These are phyloP conservation scores for Channa argus DNA, from an alignment of 2,113 vertebrate genomes.

Conservation along the genomic window DNA sequence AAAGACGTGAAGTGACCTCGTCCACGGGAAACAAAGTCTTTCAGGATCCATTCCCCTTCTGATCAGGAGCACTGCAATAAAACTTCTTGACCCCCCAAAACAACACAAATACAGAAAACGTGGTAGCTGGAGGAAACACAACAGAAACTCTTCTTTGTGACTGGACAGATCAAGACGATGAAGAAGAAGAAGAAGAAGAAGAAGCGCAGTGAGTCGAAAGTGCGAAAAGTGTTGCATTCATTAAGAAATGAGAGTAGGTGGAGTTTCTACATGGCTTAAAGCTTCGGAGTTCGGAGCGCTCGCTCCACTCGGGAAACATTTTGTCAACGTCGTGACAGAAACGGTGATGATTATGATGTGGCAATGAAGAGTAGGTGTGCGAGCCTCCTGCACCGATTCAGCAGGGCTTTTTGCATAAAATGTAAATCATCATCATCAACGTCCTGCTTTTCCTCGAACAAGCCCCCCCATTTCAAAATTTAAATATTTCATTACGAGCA, in stretches of 20 bases:
- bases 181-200: constrained; percentile 48
- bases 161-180: constrained; percentile 39
- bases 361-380: constrained; percentile 66
- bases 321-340: constrained; percentile 15
- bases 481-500: constrained; percentile 88
- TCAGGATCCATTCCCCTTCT: neutral
- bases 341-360: constrained; percentile 79
- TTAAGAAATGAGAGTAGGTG: constrained; percentile 63
- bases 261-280: constrained; percentile 80
- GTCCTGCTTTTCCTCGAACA: constrained; percentile 81
- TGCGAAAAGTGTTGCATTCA: constrained; percentile 68
- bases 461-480: constrained; percentile 58
- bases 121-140: constrained; percentile 22
- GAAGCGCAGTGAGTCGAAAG: constrained; percentile 67
- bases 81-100: neutral
- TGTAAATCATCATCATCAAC: constrained; percentile 84
- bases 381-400: constrained; percentile 62
- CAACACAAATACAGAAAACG: constrained; percentile 13
- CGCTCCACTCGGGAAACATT: constrained; percentile 27
- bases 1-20: neutral
- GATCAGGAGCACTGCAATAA: constrained; percentile 34
- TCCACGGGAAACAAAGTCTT: neutral
- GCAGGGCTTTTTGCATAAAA: constrained; percentile 93
- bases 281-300: constrained; percentile 71
- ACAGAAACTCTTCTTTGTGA: constrained; percentile 14